Evolutionary conservation across 2,888 invertebrate genomes (phyloP), one percentile per base, ranked within the genome.

Genomic region (Drosophila barbarae): DNA sequence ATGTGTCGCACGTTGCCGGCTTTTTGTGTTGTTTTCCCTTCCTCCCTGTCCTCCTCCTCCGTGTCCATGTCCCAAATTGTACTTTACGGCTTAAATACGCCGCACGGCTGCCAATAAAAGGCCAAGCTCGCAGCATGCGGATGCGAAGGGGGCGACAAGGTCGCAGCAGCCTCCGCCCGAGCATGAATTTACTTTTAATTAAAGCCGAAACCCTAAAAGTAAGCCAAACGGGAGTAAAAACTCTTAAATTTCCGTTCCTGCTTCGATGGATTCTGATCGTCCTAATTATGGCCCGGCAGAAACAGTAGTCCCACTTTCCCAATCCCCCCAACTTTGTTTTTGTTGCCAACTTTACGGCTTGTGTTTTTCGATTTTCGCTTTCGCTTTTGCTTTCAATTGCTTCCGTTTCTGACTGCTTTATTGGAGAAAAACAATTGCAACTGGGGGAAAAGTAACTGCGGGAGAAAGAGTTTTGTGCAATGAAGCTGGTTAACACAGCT

Each of bases 81-180:
- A 77, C 71, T 78, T 80, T 80, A 80, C 77, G 81, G 67, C 69
- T 69, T 68, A 83, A 77, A 83, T 71, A 68, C 70, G 76, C 67
- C 52, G 52, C 46, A 61, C 57, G 81, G 55, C 75, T 72, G 63
- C 54, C 69, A 80, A 74, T 71, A 71, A 53, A 55, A 70, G 47
- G 23, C 63, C 21, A 4, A 28, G 26, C 26, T 15, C 18, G 42
- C 36, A 23, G 34, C 12, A 15, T 26, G 26, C 6, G 26, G 7
- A 26, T 5, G 34, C 23, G 12, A 9, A 5, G 35, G 35, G 30
- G 34, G 49, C 66, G 55, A 36, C 30, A 65, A 53, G 72, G 69
- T 53, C 59, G 23, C 51, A 23, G 10, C 41, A 39, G 63, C 36
- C 32, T 35, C 55, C 58, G 56, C 38, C 57, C 38, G 30, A 54